phyloP scores from a whole-genome alignment of 2,888 invertebrate genomes.

The Geotrupes spiniger region DNA sequence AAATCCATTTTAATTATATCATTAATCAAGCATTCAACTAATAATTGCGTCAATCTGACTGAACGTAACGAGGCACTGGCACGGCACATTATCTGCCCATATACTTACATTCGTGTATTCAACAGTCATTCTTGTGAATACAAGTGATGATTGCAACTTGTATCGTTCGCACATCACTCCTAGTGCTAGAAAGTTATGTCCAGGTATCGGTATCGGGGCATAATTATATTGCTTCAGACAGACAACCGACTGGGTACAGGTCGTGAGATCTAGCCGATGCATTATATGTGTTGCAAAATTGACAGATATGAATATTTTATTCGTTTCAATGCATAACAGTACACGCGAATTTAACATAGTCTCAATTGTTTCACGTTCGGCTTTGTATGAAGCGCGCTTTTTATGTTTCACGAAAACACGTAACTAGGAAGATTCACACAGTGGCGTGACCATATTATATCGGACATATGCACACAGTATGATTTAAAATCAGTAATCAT shows the following conservation, averaged over 20 bases:
- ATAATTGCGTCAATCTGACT: conserved; percentile 17
- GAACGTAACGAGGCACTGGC: conserved; percentile 15
- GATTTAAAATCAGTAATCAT: too few relatives aligned
- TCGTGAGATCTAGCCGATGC: conserved; percentile 11
- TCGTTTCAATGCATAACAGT: conserved; percentile 9
- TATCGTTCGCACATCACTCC: conserved; percentile 5
- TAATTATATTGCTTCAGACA: conserved; percentile 7
- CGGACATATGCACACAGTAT: too few relatives aligned
- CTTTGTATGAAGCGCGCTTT: too few relatives aligned
- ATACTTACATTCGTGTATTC: conserved; percentile 12
- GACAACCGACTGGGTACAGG: conserved; percentile 3
- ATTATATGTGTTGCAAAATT: conserved; percentile 12
- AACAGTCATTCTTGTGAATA: conserved; percentile 12
- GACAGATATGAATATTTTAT: conserved; percentile 12
- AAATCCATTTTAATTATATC: conserved; percentile 20
- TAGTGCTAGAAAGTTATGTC: conserved; percentile 6
- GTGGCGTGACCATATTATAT: too few relatives aligned
- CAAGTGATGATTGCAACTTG: conserved; percentile 12
- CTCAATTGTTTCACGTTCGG: too few relatives aligned
- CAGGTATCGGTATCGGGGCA: conserved; percentile 7
- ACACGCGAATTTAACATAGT: background rate
- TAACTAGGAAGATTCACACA: too few relatives aligned
- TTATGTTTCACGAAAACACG: too few relatives aligned
- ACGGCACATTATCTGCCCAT: conserved; percentile 15
- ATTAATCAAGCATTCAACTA: conserved; percentile 16